Evolutionary conservation across 2,113 vertebrate species (phyloP).

Genomic region (Bos indicus): DNA sequence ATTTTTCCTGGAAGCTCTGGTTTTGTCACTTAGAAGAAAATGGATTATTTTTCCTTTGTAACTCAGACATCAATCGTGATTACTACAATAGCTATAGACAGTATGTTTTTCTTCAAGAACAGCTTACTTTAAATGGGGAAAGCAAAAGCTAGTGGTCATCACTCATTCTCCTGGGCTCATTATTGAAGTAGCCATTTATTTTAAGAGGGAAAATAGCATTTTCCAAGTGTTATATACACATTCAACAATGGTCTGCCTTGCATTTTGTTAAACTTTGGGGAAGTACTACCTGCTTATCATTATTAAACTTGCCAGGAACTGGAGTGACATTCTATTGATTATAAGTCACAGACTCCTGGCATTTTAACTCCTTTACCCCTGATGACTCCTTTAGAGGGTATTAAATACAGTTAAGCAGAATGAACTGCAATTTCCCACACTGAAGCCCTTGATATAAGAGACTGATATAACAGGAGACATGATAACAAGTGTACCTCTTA

Average conservation of each 20-base stretch:
- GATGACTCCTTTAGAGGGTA: neutral
- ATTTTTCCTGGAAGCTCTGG: neutral
- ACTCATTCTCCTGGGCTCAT: neutral
- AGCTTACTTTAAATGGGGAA: neutral
- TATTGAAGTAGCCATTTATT: constrained; percentile 17
- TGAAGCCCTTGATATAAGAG: neutral
- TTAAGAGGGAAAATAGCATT: neutral
- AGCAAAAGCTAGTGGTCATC: neutral
- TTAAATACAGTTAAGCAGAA: neutral
- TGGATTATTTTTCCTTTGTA: neutral
- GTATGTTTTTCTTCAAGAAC: neutral
- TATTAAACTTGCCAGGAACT: neutral
- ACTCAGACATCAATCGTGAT: neutral
- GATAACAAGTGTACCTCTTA: neutral
- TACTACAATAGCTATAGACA: neutral
- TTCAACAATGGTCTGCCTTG: neutral
- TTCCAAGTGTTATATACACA: neutral
- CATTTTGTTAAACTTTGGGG: neutral
- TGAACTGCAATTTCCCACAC: neutral
- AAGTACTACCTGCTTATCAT: neutral
- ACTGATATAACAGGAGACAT: neutral
- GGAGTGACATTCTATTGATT: neutral
- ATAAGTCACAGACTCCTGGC: neutral
- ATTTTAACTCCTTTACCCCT: neutral
- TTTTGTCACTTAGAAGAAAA: constrained; percentile 15